These are phyloP conservation scores for Dicycla oo DNA, from an alignment of 2,888 invertebrate species.

Conservation along the genomic window DNA sequence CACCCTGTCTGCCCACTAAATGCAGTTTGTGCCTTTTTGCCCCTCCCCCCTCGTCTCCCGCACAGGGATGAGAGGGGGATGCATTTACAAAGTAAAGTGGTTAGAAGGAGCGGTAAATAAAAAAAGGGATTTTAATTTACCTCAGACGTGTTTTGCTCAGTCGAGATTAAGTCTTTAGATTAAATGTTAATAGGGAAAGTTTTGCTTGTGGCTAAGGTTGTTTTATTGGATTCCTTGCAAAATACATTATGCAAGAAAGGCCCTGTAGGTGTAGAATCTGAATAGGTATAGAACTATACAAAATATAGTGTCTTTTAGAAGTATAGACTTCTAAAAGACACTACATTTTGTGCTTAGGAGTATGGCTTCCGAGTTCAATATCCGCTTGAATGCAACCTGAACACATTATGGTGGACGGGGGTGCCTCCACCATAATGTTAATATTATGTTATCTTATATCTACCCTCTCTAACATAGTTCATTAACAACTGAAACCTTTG, in stretches of 20 bases:
- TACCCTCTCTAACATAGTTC: background rate
- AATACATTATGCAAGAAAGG: background rate
- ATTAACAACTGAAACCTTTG: background rate
- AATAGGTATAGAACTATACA: background rate
- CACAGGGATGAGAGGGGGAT: constrained; percentile 14
- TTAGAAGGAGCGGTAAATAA: constrained; percentile 25
- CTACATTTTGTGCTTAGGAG: background rate
- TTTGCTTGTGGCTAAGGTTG: background rate
- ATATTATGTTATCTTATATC: background rate
- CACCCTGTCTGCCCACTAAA: constrained; percentile 60
- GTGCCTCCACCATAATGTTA: no score
- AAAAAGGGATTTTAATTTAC: constrained; percentile 49
- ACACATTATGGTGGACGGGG: background rate
- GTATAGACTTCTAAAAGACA: background rate
- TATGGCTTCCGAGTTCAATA: background rate
- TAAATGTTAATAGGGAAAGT: constrained; percentile 5
- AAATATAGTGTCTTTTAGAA: no score
- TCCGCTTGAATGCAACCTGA: background rate
- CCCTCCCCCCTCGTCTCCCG: constrained; percentile 39
- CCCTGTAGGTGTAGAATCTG: background rate
- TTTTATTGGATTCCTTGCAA: no score
- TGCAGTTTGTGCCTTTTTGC: constrained; percentile 51
- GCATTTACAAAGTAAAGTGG: constrained; percentile 42
- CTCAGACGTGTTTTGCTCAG: constrained; percentile 67
- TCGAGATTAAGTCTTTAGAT: constrained; percentile 9